A percentile compares a stretch with the other conserved stretches of the same genome.
Evolutionary conservation across 2,113 vertebrate species (phyloP).

Genomic region (Alligator mississippiensis): DNA sequence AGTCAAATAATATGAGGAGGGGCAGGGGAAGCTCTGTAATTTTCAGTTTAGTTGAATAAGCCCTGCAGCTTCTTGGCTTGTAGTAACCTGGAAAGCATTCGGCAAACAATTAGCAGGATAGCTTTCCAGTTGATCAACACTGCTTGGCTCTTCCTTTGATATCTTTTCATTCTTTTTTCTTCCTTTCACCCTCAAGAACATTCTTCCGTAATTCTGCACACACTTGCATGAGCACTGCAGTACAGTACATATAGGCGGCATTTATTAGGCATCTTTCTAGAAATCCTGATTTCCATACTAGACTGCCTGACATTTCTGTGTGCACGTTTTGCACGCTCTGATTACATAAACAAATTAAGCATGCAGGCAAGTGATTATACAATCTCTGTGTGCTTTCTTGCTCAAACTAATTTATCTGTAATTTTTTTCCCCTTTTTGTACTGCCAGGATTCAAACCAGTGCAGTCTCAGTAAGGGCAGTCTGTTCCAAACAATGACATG

Average conservation of each 20-base stretch:
- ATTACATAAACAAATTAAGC: neutral
- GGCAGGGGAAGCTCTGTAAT: constrained; percentile 25
- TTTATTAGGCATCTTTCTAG: constrained; percentile 37
- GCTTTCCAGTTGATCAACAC: constrained; percentile 35
- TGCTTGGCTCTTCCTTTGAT: constrained; percentile 41
- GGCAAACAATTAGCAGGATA: constrained; percentile 58
- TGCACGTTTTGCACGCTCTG: neutral
- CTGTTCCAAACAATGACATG: no score
- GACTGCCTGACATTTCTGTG: neutral
- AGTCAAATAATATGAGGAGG: constrained; percentile 41
- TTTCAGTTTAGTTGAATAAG: constrained; percentile 48
- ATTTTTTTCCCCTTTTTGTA: no score
- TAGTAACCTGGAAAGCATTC: constrained; percentile 50
- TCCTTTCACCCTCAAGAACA: neutral
- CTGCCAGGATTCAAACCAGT: no score
- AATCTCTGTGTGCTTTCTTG: neutral
- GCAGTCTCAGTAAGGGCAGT: no score
- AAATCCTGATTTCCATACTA: neutral
- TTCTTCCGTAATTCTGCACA: constrained; percentile 22
- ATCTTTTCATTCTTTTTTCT: constrained; percentile 25
- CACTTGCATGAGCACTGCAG: neutral
- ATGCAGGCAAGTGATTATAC: neutral
- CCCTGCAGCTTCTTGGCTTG: constrained; percentile 48
- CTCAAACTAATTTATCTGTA: neutral
- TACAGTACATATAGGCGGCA: neutral